Conservation (phyloP, 2,797 vertebrate species). For the Clarias fuscus region DNA sequence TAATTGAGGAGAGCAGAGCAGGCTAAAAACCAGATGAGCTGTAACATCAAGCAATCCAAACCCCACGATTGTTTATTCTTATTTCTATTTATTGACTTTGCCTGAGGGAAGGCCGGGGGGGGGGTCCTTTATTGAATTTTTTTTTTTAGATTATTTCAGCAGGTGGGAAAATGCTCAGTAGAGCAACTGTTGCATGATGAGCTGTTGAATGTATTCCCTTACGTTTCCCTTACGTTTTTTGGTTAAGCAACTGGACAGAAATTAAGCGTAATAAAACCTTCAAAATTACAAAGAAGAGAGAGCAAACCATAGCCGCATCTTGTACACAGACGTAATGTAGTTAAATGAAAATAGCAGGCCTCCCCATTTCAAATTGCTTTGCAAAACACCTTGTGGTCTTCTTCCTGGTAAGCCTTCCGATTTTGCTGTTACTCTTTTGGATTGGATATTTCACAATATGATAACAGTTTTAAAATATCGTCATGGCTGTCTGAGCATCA, state of each 20-base stretch:
- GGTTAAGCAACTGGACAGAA: not conserved
- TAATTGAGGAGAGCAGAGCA: not conserved
- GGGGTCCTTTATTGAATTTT: not conserved
- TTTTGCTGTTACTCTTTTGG: not conserved
- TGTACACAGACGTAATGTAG: not conserved
- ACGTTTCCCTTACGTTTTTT: too few species aligned
- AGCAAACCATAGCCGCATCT: not conserved
- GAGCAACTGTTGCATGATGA: not conserved
- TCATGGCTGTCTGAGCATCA: not conserved
- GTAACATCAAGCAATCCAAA: constrained; percentile 29
- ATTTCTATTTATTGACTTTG: constrained; percentile 27
- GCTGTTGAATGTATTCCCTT: not conserved
- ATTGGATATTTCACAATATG: not conserved
- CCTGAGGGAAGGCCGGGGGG: not conserved
- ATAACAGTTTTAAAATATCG: not conserved
- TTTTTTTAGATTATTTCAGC: constrained; percentile 14
- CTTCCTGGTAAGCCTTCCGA: too few species aligned
- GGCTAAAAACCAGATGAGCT: constrained; percentile 12
- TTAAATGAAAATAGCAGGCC: not conserved
- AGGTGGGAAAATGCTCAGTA: constrained; percentile 9
- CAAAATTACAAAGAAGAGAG: not conserved
- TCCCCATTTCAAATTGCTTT: not conserved
- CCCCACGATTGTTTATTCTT: constrained; percentile 23
- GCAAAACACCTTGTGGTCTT: not conserved
- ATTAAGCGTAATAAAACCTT: not conserved